Percentiles rank a stretch among this genome's conserved stretches.
Evolutionary conservation across 2,113 vertebrate genomes (phyloP).

Genomic region (Salvelinus namaycush): DNA sequence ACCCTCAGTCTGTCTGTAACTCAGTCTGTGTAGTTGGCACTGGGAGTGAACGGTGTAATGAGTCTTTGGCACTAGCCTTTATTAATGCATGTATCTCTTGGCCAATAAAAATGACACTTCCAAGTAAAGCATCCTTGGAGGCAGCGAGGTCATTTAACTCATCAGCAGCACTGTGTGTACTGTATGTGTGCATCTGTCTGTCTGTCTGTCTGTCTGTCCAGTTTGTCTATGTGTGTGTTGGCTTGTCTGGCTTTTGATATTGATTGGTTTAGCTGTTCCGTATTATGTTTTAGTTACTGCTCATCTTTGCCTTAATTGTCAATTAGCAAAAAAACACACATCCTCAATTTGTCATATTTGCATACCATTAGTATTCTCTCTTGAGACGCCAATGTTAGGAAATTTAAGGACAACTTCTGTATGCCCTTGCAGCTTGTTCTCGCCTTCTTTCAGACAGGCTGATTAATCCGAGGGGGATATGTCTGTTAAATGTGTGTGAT

Average conservation of each 20-base stretch:
- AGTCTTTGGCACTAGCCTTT: conserved; percentile 36
- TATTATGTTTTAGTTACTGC: conserved; percentile 8
- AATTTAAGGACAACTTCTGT: conserved; percentile 27
- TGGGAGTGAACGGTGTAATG: conserved; percentile 26
- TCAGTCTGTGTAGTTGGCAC: background rate
- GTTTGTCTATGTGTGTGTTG: background rate
- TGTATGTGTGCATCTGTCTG: conserved; percentile 5
- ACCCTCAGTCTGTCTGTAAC: background rate
- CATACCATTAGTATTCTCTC: conserved; percentile 16
- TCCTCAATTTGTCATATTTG: background rate
- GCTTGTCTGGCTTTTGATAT: background rate
- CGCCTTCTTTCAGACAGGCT: conserved; percentile 33
- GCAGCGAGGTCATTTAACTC: conserved; percentile 42
- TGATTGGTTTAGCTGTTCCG: conserved; percentile 10
- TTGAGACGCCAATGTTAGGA: conserved; percentile 1
- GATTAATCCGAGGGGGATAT: conserved; percentile 47
- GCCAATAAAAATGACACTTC: conserved; percentile 54
- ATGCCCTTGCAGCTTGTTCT: conserved; percentile 61
- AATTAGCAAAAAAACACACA: conserved; percentile 11
- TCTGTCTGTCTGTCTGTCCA: background rate
- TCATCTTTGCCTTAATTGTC: conserved; percentile 36
- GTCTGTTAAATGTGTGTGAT: conserved; percentile 57
- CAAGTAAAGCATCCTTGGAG: conserved; percentile 42
- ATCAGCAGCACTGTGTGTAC: conserved; percentile 3
- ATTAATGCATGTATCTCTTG: too few species aligned